Evolutionary conservation across 1,140 invertebrate genomes (phyloP), one percentile per base, ranked within the genome.

Genomic region (Ostrea edulis): DNA sequence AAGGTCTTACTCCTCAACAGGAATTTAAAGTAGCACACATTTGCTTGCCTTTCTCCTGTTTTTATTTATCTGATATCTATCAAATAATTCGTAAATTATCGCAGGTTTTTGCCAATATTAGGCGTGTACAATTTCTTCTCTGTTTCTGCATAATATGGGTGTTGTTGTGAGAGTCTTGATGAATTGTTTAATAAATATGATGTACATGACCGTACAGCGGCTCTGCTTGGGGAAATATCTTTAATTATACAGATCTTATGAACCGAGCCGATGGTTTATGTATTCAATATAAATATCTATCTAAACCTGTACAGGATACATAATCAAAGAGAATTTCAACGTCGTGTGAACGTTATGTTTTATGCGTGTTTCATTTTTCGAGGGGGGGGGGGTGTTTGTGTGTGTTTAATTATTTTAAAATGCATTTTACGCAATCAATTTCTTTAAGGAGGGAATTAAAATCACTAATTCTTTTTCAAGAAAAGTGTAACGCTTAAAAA

Each of bases 171-270:
- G 25, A 77, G 68, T 29, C 29, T 29, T 77, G 29, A 44, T 77
- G 68, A 77, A 77, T 25, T 77, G 68, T 77, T 77, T 77, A 35
- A 77, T 77, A 77, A 29, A 77, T 35, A 77, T 77, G 68, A 77
- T 12, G 25, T 77, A 77, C 68, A 77, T 62, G 25, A 35, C 9
- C 12, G 29, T 29, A 77, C 68, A 29, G 29, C 14, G 29, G 29
- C 25, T 77, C 29, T 77, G 68, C 29, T 25, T 77, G 68, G 68
- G 8, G 8, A 77, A 77, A 77, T 29, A 25, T 77, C 11, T 77
- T 77, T 8, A 77, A 29, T 20, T 62, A 62, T 35, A 62, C 20
- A 20, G 55, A 20, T 62, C 55, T 62, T 62, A 62, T 20, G 14
- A 62, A 62, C 55, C 20, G 17, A 62, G 20, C 55, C 7, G 55